phyloP scores from a whole-genome alignment of 1,140 invertebrate genomes.

The Drosophila ficusphila region DNA sequence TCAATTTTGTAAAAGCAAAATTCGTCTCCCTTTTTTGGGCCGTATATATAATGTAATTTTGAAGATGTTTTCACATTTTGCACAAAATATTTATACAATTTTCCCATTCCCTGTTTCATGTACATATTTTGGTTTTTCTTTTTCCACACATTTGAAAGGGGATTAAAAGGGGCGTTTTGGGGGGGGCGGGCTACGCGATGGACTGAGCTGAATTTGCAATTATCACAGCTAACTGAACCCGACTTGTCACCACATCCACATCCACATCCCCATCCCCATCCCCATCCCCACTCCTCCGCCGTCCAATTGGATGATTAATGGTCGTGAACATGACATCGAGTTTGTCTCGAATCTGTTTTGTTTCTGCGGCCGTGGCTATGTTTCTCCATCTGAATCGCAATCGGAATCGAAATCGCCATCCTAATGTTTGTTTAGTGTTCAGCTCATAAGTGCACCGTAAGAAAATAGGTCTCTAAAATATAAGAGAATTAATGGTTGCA shows the following conservation, averaged over 20 bases:
- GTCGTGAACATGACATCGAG: slow-evolving; percentile 48
- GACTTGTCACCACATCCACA: slow-evolving; percentile 5
- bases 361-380: background rate
- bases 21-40: background rate
- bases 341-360: slow-evolving; percentile 15
- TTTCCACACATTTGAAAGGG: slow-evolving; percentile 2
- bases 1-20: slow-evolving; percentile 59
- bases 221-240: slow-evolving; percentile 19
- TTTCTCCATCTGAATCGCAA: slow-evolving; percentile 16
- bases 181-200: background rate
- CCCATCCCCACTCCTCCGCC: background rate
- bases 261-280: background rate
- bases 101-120: background rate
- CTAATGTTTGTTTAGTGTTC: background rate
- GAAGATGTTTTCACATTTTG: slow-evolving; percentile 31
- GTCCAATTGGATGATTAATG: slow-evolving; percentile 40
- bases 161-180: background rate
- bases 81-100: slow-evolving; percentile 38
- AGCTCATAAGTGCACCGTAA: background rate
- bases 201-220: slow-evolving; percentile 16
- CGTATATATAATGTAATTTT: slow-evolving; percentile 37
- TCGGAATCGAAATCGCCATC: slow-evolving; percentile 12
- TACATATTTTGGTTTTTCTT: background rate
- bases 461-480: no score
- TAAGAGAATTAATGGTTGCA: background rate